These are phyloP conservation scores for Nerophis ophidion DNA, from an alignment of 2,113 vertebrate genomes.

Conservation along the genomic window DNA sequence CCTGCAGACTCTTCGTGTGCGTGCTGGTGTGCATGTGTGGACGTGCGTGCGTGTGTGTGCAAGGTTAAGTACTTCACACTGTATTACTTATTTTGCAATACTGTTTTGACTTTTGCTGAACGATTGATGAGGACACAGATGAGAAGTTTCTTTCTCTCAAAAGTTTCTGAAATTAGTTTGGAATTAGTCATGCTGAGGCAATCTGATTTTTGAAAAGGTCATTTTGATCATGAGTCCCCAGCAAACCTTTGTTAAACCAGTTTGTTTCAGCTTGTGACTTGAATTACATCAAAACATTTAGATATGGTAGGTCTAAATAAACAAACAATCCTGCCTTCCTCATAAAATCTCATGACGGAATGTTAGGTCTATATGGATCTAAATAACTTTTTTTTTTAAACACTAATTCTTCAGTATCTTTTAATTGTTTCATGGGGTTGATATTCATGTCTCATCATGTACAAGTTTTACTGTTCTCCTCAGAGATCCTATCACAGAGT, in stretches of 20 bases:
- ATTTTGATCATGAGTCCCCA: slow-evolving; percentile 2
- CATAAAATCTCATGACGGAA: neutral
- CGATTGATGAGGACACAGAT: slow-evolving; percentile 13
- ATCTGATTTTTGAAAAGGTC: slow-evolving; percentile 6
- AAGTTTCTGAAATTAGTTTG: neutral
- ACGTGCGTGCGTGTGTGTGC: slow-evolving; percentile 6
- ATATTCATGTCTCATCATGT: no score
- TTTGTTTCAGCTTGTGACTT: neutral
- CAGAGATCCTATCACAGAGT: no score
- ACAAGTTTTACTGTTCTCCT: no score
- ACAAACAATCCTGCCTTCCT: neutral
- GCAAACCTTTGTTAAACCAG: neutral
- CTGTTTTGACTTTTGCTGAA: slow-evolving; percentile 19
- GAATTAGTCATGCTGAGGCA: slow-evolving; percentile 1
- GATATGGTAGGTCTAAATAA: neutral
- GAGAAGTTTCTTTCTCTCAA: slow-evolving; percentile 11
- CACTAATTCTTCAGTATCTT: no score
- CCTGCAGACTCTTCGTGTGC: slow-evolving; percentile 15
- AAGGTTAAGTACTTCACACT: slow-evolving; percentile 6
- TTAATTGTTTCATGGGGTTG: no score
- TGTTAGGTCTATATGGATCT: neutral
- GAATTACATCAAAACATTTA: neutral
- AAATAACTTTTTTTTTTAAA: no score
- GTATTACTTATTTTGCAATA: slow-evolving; percentile 22
- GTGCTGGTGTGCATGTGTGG: slow-evolving; percentile 1